phyloP scores from a whole-genome alignment of 2,113 vertebrate genomes.

The Gymnogyps californianus region DNA sequence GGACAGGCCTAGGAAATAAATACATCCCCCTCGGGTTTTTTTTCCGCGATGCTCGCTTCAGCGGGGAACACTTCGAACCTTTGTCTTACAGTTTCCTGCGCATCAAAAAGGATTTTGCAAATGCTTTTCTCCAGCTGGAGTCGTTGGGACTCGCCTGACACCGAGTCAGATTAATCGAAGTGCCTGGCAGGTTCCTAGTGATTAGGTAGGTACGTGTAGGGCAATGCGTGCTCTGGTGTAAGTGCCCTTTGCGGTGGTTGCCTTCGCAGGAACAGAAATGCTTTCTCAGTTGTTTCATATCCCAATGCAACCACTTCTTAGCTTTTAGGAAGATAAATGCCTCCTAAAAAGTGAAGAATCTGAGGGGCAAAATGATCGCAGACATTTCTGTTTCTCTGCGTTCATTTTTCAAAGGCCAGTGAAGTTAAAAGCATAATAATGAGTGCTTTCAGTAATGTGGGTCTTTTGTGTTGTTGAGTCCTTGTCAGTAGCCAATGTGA shows the following conservation, averaged over 20 bases:
- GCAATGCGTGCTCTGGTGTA: rapidly evolving
- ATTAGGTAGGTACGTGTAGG: rapidly evolving
- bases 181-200: rapidly evolving
- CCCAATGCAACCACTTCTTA: neutral
- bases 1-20: neutral
- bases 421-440: neutral
- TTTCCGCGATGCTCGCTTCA: neutral
- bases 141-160: neutral
- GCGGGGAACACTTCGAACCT: neutral
- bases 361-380: neutral
- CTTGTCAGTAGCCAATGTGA: neutral
- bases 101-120: neutral
- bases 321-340: neutral
- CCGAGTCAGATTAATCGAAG: rapidly evolving
- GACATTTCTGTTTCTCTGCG: neutral
- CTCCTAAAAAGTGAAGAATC: neutral
- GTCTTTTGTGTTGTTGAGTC: neutral
- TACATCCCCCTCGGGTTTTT: rapidly evolving
- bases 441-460: neutral
- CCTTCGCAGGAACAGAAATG: neutral
- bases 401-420: neutral
- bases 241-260: neutral
- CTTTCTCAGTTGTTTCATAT: neutral
- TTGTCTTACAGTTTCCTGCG: neutral
- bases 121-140: neutral